Evolutionary conservation across 2,113 vertebrate genomes (phyloP).

Genomic region (Lepisosteus osseus): DNA sequence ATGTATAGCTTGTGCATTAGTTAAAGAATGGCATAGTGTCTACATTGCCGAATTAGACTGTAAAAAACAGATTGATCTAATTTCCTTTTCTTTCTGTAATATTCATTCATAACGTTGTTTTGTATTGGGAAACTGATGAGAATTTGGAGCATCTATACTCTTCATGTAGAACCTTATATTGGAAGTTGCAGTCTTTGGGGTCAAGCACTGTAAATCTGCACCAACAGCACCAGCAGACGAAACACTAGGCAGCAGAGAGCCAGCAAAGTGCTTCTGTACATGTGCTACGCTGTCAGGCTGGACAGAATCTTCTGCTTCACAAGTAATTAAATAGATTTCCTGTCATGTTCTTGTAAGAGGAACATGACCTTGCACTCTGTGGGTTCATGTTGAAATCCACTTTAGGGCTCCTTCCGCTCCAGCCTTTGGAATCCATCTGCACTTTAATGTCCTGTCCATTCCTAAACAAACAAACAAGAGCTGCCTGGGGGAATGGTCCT

Average conservation of each 20-base stretch:
- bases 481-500: conserved; percentile 35
- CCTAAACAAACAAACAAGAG: conserved; percentile 69
- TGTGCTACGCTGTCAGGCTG: conserved; percentile 86
- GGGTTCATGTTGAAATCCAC: conserved; percentile 78
- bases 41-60: no score
- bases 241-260: conserved; percentile 64
- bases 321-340: conserved; percentile 99
- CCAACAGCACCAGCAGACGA: not conserved
- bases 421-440: conserved; percentile 47
- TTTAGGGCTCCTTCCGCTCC: conserved; percentile 78
- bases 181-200: not conserved
- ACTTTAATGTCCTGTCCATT: conserved; percentile 62
- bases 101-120: no score
- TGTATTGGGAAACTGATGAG: no score
- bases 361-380: conserved; percentile 90
- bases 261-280: conserved; percentile 83
- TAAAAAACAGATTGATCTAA: no score
- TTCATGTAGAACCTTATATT: no score
- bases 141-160: no score
- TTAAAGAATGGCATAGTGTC: no score
- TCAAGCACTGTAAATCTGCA: not conserved
- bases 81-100: no score
- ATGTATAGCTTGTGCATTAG: no score
- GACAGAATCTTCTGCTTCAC: conserved; percentile 91
- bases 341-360: conserved; percentile 94